A percentile compares a stretch with the other conserved stretches of the same genome.
phyloP scores from a whole-genome alignment of 1,140 invertebrate genomes.

The Tribolium castaneum region DNA sequence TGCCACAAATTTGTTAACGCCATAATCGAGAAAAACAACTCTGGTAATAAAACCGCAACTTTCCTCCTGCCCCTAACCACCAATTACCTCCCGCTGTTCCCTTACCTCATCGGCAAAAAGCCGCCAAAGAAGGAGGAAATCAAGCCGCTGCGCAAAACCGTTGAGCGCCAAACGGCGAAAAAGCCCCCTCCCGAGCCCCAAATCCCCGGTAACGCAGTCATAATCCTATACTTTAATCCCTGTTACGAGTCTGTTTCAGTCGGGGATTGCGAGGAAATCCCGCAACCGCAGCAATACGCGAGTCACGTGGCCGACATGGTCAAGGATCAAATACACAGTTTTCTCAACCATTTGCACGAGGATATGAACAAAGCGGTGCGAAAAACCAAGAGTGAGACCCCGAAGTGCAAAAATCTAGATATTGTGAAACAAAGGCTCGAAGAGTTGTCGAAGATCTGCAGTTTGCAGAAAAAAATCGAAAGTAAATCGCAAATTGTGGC shows the following conservation, averaged over 20 bases:
- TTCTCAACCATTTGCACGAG: not conserved
- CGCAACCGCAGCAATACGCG: not conserved
- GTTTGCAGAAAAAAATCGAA: not conserved
- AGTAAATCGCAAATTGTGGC: not conserved
- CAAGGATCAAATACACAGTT: not conserved
- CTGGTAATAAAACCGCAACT: not conserved
- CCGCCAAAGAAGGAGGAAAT: not conserved
- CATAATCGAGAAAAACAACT: constrained; percentile 24
- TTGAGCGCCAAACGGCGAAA: not conserved
- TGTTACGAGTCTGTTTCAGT: not conserved
- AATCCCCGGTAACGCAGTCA: not conserved
- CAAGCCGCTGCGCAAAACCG: not conserved
- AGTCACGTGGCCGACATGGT: not conserved
- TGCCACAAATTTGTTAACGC: constrained; percentile 44
- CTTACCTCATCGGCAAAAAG: constrained; percentile 1
- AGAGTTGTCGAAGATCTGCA: not conserved
- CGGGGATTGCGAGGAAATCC: not conserved
- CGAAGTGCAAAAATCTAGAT: not conserved
- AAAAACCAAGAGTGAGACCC: not conserved
- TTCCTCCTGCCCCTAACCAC: constrained; percentile 23
- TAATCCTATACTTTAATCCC: constrained; percentile 13
- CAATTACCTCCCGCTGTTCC: constrained; percentile 42
- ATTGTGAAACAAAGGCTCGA: not conserved
- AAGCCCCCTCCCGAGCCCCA: not conserved
- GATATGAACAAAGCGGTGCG: not conserved